A percentile compares a stretch with the other conserved stretches of the same genome.
Evolutionary conservation across 2,888 invertebrate genomes (phyloP).

Genomic region (Plusia festucae): DNA sequence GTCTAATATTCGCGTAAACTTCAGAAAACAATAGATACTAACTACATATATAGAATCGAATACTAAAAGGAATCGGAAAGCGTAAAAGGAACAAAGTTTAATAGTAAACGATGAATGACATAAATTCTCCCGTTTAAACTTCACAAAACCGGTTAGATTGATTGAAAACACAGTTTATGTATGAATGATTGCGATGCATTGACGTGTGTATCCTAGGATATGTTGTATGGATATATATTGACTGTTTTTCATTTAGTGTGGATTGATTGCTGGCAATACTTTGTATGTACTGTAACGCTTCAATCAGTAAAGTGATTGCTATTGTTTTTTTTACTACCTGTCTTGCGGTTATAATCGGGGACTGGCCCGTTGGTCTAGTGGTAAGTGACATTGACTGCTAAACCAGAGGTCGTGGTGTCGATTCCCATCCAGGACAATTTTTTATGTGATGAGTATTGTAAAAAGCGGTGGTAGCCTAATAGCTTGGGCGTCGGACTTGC

Average conservation of each 20-base stretch:
- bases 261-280: not conserved
- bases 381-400: too few species aligned
- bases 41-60: not conserved
- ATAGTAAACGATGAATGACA: conserved; percentile 20
- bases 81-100: conserved; percentile 6
- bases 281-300: not conserved
- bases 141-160: conserved; percentile 29
- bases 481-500: too few species aligned
- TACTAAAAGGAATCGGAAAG: not conserved
- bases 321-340: too few species aligned
- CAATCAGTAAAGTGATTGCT: too few species aligned
- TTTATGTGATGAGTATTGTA: too few species aligned
- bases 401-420: too few species aligned
- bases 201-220: conserved; percentile 21
- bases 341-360: too few species aligned
- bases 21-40: too few species aligned
- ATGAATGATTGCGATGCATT: conserved; percentile 9
- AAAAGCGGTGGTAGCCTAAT: too few species aligned
- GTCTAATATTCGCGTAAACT: too few species aligned
- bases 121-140: conserved; percentile 32
- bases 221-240: not conserved
- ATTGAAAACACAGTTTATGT: conserved; percentile 27
- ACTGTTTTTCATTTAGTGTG: not conserved
- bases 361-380: too few species aligned
- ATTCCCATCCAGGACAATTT: too few species aligned